Base-by-base conservation (phyloP, 2,797 vertebrate species). In the Characodon lateralis region DNA sequence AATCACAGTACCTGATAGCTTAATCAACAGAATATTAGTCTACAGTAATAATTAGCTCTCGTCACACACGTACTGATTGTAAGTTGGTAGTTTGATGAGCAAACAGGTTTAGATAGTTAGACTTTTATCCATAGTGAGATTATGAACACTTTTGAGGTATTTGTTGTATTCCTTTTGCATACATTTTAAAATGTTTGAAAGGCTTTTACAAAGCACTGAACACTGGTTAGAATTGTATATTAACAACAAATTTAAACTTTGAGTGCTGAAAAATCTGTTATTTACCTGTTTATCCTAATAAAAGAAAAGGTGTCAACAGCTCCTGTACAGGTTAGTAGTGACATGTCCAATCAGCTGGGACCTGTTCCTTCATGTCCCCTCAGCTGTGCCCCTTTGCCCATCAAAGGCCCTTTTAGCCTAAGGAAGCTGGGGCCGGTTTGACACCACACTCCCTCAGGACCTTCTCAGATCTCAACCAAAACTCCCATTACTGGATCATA, bases 401-500 rank as follows among this genome's bases (percentile, higher is more conserved):
- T 95, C 93, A 94, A 95, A 94, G 93, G 76, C 75, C 51, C 83
- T 86, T 90, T 92, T 89, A 90, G 92, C 87, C 92, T 1, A 80
- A 90, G 89, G 91, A 92, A 46, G 84, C 86, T 85, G 74, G 83
- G 71, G 59, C 83, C 80, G 53, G 75, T 88, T 83, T 89, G 89
- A 89, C 88, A 85, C 78, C 72, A 55, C 78, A 86, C 78, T 92
- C 93, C 90, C 89, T 41, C 7, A 24, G 88, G 87, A 76, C 77
- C 68, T 35, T 68, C 85, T 92, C 83, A 92, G 83, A 92, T 95
- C 90, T 89, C 81, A 76, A 89, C 86, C 90, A 90, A 90, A 91
- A 93, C 89, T 88, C 82, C 90, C 86, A 92, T 93, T 91, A 90
- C 93, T 91, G 90, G 88, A 91, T 92, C 83, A 90, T 89, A 92